Base-by-base conservation (phyloP, 2,113 vertebrate genomes). In the Xyrauchen texanus region DNA sequence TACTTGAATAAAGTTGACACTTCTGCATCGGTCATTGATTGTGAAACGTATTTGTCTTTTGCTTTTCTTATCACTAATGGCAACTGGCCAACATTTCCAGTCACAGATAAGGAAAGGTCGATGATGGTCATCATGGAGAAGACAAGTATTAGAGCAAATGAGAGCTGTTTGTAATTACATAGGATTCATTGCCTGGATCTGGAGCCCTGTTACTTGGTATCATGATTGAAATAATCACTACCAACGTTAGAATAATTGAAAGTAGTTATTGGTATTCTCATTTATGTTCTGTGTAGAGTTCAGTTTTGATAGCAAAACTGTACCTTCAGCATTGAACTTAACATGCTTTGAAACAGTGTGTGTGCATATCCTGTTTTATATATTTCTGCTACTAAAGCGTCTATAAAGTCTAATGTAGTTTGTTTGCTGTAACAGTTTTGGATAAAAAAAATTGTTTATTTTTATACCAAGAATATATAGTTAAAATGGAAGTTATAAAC, bases 51-150 rank as follows among this genome's bases (percentile, higher is more conserved):
- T 67, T 60, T 46, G 13, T 12, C 16, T 69, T 9, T n/a, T 70
- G 8, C 16, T 52, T 45, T 46, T 6, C 16, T 12, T 53, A 47
- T 62, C 47, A 44, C 7, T 67, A 10, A 67, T 21, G 6, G 3
- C 67, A 42, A 15, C 21, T 10, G 4, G 76, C 47, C 12, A 81
- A 72, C 16, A 0, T 78, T 82, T 87, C 2, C 84, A 93, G 93
- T 90, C 93, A 46, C 92, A 93, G 87, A 84, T 90, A 12, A 86
- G 68, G 71, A 93, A 92, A 88, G 86, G 89, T 5, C 79, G 82
- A 83, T 93, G 89, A 92, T 52, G 44, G 6, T 62, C 13, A 75
- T 9, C 53, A 51, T 46, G 52, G 34, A 69, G 61, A 58, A 34
- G 53, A 64, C n/a, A 62, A 42, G 16, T 53, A 68, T 21, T 21